Base-by-base conservation (phyloP, 2,888 invertebrate species). In the Malacosoma neustria region DNA sequence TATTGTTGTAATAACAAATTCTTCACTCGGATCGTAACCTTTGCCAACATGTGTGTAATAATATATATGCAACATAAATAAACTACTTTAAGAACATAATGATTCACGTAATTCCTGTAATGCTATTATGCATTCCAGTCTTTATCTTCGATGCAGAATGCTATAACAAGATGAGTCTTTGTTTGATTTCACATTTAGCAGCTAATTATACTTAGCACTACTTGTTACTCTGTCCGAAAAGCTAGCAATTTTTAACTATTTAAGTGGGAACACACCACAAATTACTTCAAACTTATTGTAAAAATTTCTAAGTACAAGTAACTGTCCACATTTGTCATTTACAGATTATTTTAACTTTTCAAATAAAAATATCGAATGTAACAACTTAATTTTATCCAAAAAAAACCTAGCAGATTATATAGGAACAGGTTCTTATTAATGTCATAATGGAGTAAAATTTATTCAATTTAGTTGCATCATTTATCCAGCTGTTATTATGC, bases 1-100 rank as follows among this genome's bases (percentile, higher is more conserved):
- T 22, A 49, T 45, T 46, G 49, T 56, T 54, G 45, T 43, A 44
- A 46, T 22, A 22, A 22, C 22, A 22, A 22, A 22, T 5, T 22
- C 9, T 22, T 22, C 22, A 22, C 22, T 9, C 9, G 9, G 22
- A 22, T 14, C 14, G 30, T 35, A 14, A 30, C 11, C 14, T 7
- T n/a, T 30, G 33, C 22, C 22, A 22, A 9, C 22, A 22, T 22
- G 6, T 22, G 22, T 5, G 22, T 4, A 4, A 22, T 22, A 22
- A 7, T 22, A 22, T 7, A 22, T 22, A n/a, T n/a, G n/a, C n/a
- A n/a, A n/a, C n/a, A 9, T 4, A 22, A 22, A 22, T 9, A 22
- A 22, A 22, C 5, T 9, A 2, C 22, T 22, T 7, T 22, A 22
- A 22, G 22, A 22, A 22, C 9, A 22, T 22, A 7, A 9, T 22